Conservation (phyloP, 2,888 invertebrate species). For the Amblyteles armatorius region DNA sequence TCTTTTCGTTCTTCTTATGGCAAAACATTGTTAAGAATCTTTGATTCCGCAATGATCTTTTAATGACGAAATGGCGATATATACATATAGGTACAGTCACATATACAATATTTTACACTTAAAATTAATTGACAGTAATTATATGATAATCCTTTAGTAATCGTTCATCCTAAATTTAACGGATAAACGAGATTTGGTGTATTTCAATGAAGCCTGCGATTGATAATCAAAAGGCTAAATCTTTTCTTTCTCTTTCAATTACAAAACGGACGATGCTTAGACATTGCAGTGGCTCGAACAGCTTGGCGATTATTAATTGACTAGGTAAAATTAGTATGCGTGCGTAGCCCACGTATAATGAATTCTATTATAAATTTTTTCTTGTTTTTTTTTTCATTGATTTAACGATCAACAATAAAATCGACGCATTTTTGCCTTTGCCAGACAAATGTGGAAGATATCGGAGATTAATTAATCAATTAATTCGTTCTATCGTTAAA, state of each 20-base stretch:
- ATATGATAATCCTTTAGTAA: constrained; percentile 49
- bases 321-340: constrained; percentile 55
- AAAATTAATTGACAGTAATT: constrained; percentile 71
- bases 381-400: constrained; percentile 28
- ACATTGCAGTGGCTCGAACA: constrained; percentile 39
- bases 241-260: constrained; percentile 46
- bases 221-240: constrained; percentile 53
- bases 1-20: not conserved
- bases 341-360: constrained; percentile 20
- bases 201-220: constrained; percentile 59
- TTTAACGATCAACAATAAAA: constrained; percentile 44
- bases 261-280: constrained; percentile 40
- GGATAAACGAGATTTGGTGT: constrained; percentile 51
- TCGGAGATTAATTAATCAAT: constrained; percentile 20
- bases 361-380: not conserved
- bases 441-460: constrained; percentile 61
- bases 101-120: constrained; percentile 80
- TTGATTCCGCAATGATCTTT: constrained; percentile 70
- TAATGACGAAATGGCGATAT: constrained; percentile 76
- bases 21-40: not conserved
- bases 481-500: constrained; percentile 24
- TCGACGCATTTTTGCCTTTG: constrained; percentile 26
- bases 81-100: constrained; percentile 81
- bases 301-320: constrained; percentile 47
- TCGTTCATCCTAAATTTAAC: constrained; percentile 34